Conservation (phyloP, 2,888 invertebrate genomes). For the Helobdella robusta region DNA sequence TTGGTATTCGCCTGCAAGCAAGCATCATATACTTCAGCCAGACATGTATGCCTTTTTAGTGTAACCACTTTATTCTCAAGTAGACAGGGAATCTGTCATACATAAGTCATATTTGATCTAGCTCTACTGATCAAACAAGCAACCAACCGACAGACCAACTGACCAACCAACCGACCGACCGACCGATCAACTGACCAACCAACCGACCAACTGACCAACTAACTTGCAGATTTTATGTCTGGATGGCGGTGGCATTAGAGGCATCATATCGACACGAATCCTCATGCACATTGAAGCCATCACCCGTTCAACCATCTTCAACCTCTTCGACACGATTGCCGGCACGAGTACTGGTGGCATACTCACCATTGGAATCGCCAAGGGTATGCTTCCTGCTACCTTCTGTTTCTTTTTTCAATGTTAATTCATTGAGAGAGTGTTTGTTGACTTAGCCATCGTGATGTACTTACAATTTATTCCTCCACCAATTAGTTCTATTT, state of each 20-base stretch:
- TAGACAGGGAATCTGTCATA: background rate
- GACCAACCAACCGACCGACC: constrained; percentile 67
- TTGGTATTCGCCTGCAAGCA: no score
- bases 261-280: constrained; percentile 45
- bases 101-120: no score
- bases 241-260: constrained; percentile 94
- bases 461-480: no score
- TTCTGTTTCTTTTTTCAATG: background rate
- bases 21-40: background rate
- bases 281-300: constrained; percentile 46
- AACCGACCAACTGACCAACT: background rate
- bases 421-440: background rate
- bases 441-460: background rate
- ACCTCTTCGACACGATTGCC: constrained; percentile 91
- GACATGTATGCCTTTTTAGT: background rate
- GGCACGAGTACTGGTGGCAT: constrained; percentile 83
- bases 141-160: background rate
- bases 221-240: constrained; percentile 60
- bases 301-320: constrained; percentile 62
- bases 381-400: constrained; percentile 47
- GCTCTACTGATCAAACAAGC: no score
- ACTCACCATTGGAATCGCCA: constrained; percentile 70
- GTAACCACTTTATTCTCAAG: background rate
- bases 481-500: no score
- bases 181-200: constrained; percentile 73